A percentile compares a stretch with the other conserved stretches of the same genome.
These are phyloP conservation scores for Anisognathus igniventris DNA, from an alignment of 2,797 vertebrate species.

Conservation along the genomic window DNA sequence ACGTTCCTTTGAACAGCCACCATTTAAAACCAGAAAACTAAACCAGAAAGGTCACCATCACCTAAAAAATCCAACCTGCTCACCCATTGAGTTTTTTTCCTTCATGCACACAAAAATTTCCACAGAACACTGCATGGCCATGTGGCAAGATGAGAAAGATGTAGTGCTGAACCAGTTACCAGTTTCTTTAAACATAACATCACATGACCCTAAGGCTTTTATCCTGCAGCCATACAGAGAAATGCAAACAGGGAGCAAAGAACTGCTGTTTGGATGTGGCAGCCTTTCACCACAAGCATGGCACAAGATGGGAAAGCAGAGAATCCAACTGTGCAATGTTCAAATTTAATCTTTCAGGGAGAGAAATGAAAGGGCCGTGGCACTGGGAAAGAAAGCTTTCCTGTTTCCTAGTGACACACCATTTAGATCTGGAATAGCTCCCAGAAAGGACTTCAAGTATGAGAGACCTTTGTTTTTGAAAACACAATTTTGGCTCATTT, in stretches of 20 bases:
- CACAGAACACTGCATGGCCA: not conserved
- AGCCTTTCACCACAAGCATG: not conserved
- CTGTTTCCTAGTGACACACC: constrained; percentile 38
- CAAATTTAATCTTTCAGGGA: constrained; percentile 24
- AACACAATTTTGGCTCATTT: constrained; percentile 48
- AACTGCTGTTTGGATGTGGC: not conserved
- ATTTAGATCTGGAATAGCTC: constrained; percentile 55
- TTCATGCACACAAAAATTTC: not conserved
- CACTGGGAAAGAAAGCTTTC: constrained; percentile 14
- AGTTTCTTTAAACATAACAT: not conserved
- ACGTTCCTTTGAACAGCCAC: not conserved
- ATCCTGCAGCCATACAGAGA: not conserved
- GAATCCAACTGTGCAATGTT: not conserved
- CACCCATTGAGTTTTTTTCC: not conserved
- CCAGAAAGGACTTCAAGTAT: constrained; percentile 43
- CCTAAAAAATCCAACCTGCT: not conserved
- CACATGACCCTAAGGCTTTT: not conserved
- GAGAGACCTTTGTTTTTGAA: constrained; percentile 43
- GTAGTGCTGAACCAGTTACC: not conserved
- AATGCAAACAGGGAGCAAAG: not conserved
- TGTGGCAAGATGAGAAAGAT: not conserved
- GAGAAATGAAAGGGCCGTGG: constrained; percentile 10
- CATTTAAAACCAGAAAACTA: not conserved
- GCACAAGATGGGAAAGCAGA: not conserved
- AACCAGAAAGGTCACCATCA: not conserved